Evolutionary conservation across 30 jellyfish, hydroid and myxozoan species (phyloP).

Genomic region (Aurelia aurita): DNA sequence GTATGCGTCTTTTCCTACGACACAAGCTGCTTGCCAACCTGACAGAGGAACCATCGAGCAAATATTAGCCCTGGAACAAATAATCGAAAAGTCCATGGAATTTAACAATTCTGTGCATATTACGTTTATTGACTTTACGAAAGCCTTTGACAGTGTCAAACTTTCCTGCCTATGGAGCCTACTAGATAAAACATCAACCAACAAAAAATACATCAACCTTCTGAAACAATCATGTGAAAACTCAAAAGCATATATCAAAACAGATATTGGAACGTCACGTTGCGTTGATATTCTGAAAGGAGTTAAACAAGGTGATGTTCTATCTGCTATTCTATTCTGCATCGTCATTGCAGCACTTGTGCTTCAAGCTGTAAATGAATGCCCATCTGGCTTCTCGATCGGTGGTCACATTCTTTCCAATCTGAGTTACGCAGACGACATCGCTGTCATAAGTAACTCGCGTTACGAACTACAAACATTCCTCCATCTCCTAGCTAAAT

Average conservation of each 20-base stretch:
- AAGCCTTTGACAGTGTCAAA: constrained; percentile 2
- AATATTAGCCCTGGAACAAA: not conserved
- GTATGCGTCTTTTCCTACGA: constrained; percentile 11
- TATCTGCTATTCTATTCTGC: not conserved
- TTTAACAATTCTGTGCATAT: not conserved
- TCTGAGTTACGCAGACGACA: too few species aligned
- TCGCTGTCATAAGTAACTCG: not conserved
- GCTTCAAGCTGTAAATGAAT: not conserved
- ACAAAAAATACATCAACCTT: not conserved
- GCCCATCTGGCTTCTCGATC: too few species aligned
- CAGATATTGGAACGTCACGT: not conserved
- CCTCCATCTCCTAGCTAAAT: constrained; percentile 19
- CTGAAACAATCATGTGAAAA: too few species aligned
- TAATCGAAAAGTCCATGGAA: constrained; percentile 2
- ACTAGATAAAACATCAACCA: constrained; percentile 5
- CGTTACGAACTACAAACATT: constrained; percentile 27
- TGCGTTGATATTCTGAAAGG: constrained; percentile 23
- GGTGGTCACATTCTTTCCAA: too few species aligned
- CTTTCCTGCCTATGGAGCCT: not conserved
- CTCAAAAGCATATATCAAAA: too few species aligned
- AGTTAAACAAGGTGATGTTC: constrained; percentile 18
- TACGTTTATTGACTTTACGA: not conserved
- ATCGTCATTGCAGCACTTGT: too few species aligned
- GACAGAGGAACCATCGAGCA: constrained; percentile 16
- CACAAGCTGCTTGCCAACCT: constrained; percentile 6